A percentile compares a stretch with the other conserved stretches of the same genome.
phyloP scores from a whole-genome alignment of 2,888 invertebrate genomes.

The Orchestes rusci region DNA sequence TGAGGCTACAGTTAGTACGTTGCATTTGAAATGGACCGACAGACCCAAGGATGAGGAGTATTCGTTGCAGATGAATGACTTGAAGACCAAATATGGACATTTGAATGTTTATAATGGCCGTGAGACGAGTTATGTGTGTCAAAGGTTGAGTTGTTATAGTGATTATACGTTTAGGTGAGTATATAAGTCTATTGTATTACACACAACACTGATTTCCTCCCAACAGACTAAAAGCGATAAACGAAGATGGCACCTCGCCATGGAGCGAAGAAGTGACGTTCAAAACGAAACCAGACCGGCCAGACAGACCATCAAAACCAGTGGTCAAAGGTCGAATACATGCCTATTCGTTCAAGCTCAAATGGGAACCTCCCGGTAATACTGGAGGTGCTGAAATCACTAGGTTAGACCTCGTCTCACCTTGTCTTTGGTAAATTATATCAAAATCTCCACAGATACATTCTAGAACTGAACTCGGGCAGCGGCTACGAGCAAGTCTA shows the following conservation, averaged over 20 bases:
- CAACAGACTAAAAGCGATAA: conserved; percentile 66
- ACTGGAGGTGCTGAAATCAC: conserved; percentile 67
- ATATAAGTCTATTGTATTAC: background rate
- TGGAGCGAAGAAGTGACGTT: conserved; percentile 76
- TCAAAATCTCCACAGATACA: conserved; percentile 46
- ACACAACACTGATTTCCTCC: background rate
- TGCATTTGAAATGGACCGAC: conserved; percentile 68
- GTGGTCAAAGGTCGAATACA: conserved; percentile 74
- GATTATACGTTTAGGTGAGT: conserved; percentile 62
- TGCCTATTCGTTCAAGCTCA: conserved; percentile 69
- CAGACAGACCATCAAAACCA: conserved; percentile 70
- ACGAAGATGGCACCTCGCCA: conserved; percentile 73
- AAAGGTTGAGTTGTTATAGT: conserved; percentile 63
- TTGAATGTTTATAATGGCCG: conserved; percentile 67
- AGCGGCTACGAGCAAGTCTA: conserved; percentile 68
- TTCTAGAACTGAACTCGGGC: conserved; percentile 65
- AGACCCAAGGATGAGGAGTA: conserved; percentile 74
- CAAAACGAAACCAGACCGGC: conserved; percentile 72
- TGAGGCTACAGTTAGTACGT: conserved; percentile 54
- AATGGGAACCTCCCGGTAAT: conserved; percentile 75
- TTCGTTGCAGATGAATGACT: conserved; percentile 70
- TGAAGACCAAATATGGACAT: conserved; percentile 37
- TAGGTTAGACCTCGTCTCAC: too few relatives aligned
- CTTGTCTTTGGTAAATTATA: conserved; percentile 35
- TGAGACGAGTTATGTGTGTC: conserved; percentile 55